Percentiles rank a stretch among this genome's conserved stretches.
Evolutionary conservation across 2,888 invertebrate species (phyloP).

Genomic region (Petrophora chlorosata): DNA sequence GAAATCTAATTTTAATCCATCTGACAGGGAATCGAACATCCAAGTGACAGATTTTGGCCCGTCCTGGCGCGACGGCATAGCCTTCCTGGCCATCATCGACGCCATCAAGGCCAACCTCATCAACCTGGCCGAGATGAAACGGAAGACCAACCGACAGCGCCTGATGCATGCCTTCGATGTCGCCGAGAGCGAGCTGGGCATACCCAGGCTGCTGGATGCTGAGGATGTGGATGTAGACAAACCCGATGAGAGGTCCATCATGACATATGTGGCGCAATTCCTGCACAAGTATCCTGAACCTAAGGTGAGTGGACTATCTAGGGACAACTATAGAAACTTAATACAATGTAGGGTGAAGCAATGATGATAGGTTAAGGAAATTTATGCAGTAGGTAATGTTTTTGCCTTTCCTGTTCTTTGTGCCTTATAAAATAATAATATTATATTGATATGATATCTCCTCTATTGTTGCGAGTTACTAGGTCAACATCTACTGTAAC

Average conservation of each 20-base stretch:
- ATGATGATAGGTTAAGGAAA: too few species aligned
- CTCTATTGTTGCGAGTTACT: too few species aligned
- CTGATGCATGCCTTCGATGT: constrained; percentile 96
- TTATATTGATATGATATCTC: too few species aligned
- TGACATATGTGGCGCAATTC: constrained; percentile 99
- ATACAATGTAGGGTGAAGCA: too few species aligned
- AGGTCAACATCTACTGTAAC: too few species aligned
- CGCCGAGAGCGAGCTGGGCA: constrained; percentile 95
- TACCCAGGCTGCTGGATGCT: constrained; percentile 95
- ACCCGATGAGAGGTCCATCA: constrained; percentile 98
- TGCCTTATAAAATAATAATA: too few species aligned
- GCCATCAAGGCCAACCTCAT: constrained; percentile 96
- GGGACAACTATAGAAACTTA: too few species aligned
- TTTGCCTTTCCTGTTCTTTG: too few species aligned
- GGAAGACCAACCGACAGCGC: constrained; percentile 90
- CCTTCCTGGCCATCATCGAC: constrained; percentile 97
- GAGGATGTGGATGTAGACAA: constrained; percentile 98
- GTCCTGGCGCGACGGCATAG: constrained; percentile 98
- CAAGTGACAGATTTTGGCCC: constrained; percentile 96
- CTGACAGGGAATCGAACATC: constrained; percentile 90
- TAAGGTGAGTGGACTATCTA: constrained; percentile 76
- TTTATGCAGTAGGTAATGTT: too few species aligned
- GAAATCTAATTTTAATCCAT: background rate
- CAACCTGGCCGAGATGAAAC: constrained; percentile 91
- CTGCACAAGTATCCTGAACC: constrained; percentile 97